A percentile compares a stretch with the other conserved stretches of the same genome.
These are phyloP conservation scores for Uromys caudimaculatus DNA, from an alignment of 2,797 vertebrate genomes.

Conservation along the genomic window DNA sequence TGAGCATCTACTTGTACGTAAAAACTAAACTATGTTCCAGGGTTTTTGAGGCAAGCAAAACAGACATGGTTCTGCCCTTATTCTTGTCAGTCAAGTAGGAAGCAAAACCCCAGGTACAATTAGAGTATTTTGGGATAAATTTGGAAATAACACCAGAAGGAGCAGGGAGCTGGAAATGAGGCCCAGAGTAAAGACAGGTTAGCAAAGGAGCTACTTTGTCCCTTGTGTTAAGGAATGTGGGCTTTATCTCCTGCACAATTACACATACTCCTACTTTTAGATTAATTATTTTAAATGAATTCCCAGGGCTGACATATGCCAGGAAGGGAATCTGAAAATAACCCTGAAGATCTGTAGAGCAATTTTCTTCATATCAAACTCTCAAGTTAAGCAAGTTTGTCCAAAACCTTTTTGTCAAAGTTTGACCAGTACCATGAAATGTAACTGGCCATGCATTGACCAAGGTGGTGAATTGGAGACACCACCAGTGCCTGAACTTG, in stretches of 20 bases:
- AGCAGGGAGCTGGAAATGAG: not conserved
- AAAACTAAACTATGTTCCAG: not conserved
- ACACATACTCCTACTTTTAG: not conserved
- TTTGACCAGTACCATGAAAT: conserved; percentile 39
- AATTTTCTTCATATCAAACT: conserved; percentile 63
- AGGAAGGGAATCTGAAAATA: conserved; percentile 60
- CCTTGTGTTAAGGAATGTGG: not conserved
- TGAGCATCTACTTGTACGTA: not conserved
- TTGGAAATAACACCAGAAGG: not conserved
- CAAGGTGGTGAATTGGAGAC: not conserved
- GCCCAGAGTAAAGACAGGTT: not conserved
- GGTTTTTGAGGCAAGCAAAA: not conserved
- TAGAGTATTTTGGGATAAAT: not conserved
- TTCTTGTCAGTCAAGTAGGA: not conserved
- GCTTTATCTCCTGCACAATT: not conserved
- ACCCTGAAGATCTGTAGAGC: conserved; percentile 66
- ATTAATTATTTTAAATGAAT: conserved; percentile 56
- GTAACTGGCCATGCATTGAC: not conserved
- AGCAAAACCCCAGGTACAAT: not conserved
- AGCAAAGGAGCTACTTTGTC: not conserved
- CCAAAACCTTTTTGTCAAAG: conserved; percentile 35
- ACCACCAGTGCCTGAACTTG: not conserved
- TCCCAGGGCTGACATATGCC: conserved; percentile 10
- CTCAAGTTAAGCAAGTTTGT: conserved; percentile 45
- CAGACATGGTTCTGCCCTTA: not conserved